Conservation (phyloP, 2,888 invertebrate species). For the Diplolepis rosae region DNA sequence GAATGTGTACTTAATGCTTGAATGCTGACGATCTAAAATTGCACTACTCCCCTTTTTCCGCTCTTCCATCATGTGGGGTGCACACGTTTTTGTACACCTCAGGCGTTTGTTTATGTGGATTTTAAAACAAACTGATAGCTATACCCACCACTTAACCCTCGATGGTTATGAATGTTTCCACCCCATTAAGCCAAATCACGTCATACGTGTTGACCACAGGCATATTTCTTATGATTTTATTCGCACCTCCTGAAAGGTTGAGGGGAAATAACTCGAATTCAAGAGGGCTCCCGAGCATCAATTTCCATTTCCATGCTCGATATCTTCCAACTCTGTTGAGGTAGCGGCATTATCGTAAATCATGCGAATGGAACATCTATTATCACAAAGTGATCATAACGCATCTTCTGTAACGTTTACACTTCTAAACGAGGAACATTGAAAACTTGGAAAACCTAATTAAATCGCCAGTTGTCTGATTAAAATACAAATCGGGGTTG, state of each 20-base stretch:
- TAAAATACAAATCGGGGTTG: not conserved
- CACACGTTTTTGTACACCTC: slow-evolving; percentile 24
- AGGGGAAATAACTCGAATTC: slow-evolving; percentile 4
- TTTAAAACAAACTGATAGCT: not conserved
- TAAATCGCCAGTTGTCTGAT: not conserved
- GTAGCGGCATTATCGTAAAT: slow-evolving; percentile 16
- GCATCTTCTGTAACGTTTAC: slow-evolving; percentile 10
- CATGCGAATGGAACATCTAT: slow-evolving; percentile 15
- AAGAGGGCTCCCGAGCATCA: slow-evolving; percentile 5
- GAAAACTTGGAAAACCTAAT: not conserved
- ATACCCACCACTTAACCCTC: not conserved
- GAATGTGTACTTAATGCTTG: slow-evolving; percentile 12
- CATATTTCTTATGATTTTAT: slow-evolving; percentile 37
- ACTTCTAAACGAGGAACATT: slow-evolving; percentile 13
- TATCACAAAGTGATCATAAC: slow-evolving; percentile 16
- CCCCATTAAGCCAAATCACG: slow-evolving; percentile 49
- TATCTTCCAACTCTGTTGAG: not conserved
- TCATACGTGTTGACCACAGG: slow-evolving; percentile 43
- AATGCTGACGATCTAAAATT: slow-evolving; percentile 15
- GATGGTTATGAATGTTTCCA: slow-evolving; percentile 37
- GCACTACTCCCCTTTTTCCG: not conserved
- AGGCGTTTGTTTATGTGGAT: not conserved
- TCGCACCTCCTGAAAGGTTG: not conserved
- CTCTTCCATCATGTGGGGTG: slow-evolving; percentile 2
- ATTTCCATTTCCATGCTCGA: slow-evolving; percentile 25